Base-by-base conservation (phyloP, 2,888 invertebrate species). In the Troides helena region DNA sequence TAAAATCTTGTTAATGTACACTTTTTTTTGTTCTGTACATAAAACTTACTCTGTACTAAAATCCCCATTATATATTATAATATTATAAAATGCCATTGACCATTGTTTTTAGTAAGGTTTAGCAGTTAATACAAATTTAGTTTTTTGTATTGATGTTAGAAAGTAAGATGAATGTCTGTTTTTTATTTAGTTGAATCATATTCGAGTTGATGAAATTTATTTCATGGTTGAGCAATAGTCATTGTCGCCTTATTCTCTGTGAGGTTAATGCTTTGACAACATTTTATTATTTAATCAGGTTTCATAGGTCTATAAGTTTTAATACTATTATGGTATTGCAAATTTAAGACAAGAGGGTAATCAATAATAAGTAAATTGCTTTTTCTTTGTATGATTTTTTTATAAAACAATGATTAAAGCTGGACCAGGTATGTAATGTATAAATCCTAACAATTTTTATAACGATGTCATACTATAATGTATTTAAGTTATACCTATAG, bases 401-500 rank as follows among this genome's bases (percentile, higher is more conserved):
- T 10, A 39, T 39, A 2, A 46, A 46, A 46, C 4, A 14, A 14
- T 46, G 46, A 46, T 14, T 12, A 17, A 53, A 53, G n/a, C n/a
- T 12, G n/a, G 5, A 18, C 6, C 18, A n/a, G 5, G 53, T 5
- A n/a, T 53, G n/a, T 18, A 53, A 50, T 14, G 18, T 18, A 50
- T 4, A n/a, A n/a, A 18, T n/a, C 6, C 18, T 53, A 6, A 53
- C 5, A 1, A n/a, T 53, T 53, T n/a, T 53, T 12, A n/a, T 53
- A n/a, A n/a, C 1, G 8, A 53, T n/a, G 6, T 12, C 18, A n/a
- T 53, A 53, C n/a, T 18, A 50, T 50, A 1, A 50, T 18, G 14
- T n/a, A 14, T 21, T 58, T 30, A 50, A 59, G n/a, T 80, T 85
- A 83, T 77, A 94, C 99, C 99, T 78, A 99, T 96, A 6, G 97